Evolutionary conservation across 2,888 invertebrate species (phyloP).

Genomic region (Mesorhabditis spiculigera): DNA sequence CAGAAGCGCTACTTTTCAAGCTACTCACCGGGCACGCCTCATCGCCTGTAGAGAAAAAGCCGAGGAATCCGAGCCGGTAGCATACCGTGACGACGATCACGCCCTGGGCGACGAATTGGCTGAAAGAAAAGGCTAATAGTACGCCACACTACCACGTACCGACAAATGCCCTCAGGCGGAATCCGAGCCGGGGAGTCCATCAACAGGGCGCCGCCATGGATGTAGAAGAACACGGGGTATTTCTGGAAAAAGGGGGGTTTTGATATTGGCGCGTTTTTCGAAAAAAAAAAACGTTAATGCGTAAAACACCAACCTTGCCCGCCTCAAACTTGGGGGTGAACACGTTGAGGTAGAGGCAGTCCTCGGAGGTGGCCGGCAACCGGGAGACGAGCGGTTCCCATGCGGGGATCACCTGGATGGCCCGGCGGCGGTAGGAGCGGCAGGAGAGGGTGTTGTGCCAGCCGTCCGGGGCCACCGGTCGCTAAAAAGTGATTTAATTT

Average conservation of each 20-base stretch:
- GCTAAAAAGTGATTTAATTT: slow-evolving; percentile 24
- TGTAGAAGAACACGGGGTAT: slow-evolving; percentile 51
- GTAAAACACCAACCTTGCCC: slow-evolving; percentile 18
- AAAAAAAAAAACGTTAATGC: too few species aligned
- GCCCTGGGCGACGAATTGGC: slow-evolving; percentile 44
- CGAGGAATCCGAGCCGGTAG: slow-evolving; percentile 52
- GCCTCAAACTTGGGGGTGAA: slow-evolving; percentile 33
- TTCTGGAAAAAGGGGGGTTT: slow-evolving; percentile 24
- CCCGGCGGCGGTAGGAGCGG: slow-evolving; percentile 32
- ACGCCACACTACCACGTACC: slow-evolving; percentile 9
- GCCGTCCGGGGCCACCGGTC: slow-evolving; percentile 31
- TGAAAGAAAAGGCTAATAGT: not conserved
- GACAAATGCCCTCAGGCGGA: slow-evolving; percentile 33
- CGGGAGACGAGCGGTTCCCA: slow-evolving; percentile 43
- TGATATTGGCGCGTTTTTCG: too few species aligned
- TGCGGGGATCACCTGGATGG: slow-evolving; percentile 34
- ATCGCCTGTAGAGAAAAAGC: slow-evolving; percentile 49
- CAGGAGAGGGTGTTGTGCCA: slow-evolving; percentile 34
- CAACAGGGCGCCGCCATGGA: slow-evolving; percentile 52
- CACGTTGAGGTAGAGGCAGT: slow-evolving; percentile 49
- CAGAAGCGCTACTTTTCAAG: not conserved
- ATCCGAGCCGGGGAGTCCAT: slow-evolving; percentile 40
- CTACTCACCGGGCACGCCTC: slow-evolving; percentile 34
- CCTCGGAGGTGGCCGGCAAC: slow-evolving; percentile 30
- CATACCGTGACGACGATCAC: slow-evolving; percentile 52